Evolutionary conservation across 1,140 invertebrate genomes (phyloP), one percentile per base, ranked within the genome.

Genomic region (Coelopa frigida): DNA sequence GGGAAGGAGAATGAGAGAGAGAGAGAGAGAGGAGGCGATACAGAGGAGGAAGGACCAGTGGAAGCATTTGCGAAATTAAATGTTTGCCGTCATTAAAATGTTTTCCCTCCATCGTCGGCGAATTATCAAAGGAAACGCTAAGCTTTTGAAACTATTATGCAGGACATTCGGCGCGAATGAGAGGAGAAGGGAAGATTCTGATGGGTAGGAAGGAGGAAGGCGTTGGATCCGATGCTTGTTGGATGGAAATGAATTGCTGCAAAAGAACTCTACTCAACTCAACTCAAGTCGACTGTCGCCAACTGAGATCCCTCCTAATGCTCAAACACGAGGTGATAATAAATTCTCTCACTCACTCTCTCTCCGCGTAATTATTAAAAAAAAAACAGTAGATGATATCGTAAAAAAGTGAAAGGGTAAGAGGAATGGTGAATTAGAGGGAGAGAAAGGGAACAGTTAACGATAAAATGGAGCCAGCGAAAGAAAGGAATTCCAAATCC

Each of bases 81-180:
- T 38, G 36, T 38, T 38, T 38, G 24, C 22, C 22, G 36, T 38
- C 24, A 38, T 38, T 38, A 38, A 38, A 38, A n/a, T 38, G 36
- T 38, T 38, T 10, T n/a, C 36, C 22, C 24, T 38, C 24, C 22
- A 38, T 38, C 24, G 18, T 21, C 22, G 8, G 36, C 24, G 18
- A 38, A 38, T 38, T 22, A 38, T 38, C 24, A 18, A 38, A 38
- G 14, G 36, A 8, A 23, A 38, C 18, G 22, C 24, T 21, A 38
- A 22, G 36, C 24, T n/a, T n/a, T n/a, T n/a, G n/a, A 17, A 14
- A 31, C 11, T 31, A 12, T 31, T 31, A 31, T 31, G 11, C 11
- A 14, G 11, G 29, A 14, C 3, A 31, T 31, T 31, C 3, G 14
- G 14, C 11, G 29, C 14, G 14, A 12, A 31, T 31, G 29, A 31